Percentiles rank a stretch among this genome's conserved stretches.
These are phyloP conservation scores for Ceryle rudis DNA, from an alignment of 2,797 vertebrate genomes.

Conservation along the genomic window DNA sequence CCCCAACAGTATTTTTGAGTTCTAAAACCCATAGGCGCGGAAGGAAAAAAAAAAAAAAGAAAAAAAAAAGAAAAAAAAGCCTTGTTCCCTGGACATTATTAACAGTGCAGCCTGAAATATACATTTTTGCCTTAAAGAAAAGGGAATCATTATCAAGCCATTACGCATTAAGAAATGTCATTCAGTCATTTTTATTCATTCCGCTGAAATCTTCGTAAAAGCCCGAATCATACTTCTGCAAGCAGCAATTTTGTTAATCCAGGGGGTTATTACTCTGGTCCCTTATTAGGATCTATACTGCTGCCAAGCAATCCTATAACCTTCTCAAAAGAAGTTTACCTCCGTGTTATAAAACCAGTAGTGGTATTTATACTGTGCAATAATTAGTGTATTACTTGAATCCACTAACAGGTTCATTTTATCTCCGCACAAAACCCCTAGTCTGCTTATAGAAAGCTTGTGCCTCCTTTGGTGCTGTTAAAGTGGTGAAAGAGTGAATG, in stretches of 20 bases:
- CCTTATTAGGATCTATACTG: conserved; percentile 86
- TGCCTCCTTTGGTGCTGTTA: conserved; percentile 86
- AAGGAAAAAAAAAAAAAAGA: background rate
- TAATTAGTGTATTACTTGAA: conserved; percentile 90
- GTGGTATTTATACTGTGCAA: conserved; percentile 89
- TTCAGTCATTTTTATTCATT: conserved; percentile 85
- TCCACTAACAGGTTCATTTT: conserved; percentile 87
- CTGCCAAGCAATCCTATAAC: conserved; percentile 89
- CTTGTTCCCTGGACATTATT: conserved; percentile 74
- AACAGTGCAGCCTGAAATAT: conserved; percentile 72
- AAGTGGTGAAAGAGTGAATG: conserved; percentile 93
- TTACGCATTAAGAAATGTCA: conserved; percentile 85
- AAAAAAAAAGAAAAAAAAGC: conserved; percentile 59
- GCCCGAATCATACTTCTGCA: conserved; percentile 85
- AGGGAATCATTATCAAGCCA: conserved; percentile 80
- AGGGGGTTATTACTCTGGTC: conserved; percentile 85
- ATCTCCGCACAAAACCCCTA: conserved; percentile 85
- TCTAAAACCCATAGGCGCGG: background rate
- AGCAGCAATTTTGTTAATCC: conserved; percentile 85
- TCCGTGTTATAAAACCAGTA: conserved; percentile 87
- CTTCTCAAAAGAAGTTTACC: conserved; percentile 88
- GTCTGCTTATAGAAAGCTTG: conserved; percentile 93
- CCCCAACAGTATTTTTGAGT: background rate
- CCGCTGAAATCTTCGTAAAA: conserved; percentile 83
- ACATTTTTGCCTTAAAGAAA: conserved; percentile 76